Conservation (phyloP, 92 coral and sea anemone genomes). For the Epizoanthus stellaris region DNA sequence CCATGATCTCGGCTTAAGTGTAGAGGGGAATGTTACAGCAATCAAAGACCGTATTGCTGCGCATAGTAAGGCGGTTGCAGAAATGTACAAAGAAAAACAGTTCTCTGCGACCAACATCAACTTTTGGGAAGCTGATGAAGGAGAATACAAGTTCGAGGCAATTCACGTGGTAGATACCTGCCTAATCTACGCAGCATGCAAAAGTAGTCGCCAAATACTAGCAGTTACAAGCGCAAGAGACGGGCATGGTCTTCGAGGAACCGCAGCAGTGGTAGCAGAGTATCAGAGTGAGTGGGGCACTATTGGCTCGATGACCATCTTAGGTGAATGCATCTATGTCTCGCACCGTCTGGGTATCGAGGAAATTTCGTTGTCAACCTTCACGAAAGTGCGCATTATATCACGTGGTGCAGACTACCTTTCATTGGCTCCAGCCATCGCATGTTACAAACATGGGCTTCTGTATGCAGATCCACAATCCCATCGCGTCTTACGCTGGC, state of each 20-base stretch:
- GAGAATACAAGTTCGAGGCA: slow-evolving; percentile 55
- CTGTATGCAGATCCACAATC: slow-evolving; percentile 40
- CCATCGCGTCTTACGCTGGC: slow-evolving; percentile 41
- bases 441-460: slow-evolving; percentile 44
- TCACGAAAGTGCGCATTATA: slow-evolving; percentile 34
- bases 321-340: slow-evolving; percentile 44
- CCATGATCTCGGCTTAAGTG: slow-evolving; percentile 19
- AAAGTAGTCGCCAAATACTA: slow-evolving; percentile 32
- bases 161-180: slow-evolving; percentile 38
- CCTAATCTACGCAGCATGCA: no score
- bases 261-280: slow-evolving; percentile 37
- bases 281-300: slow-evolving; percentile 53
- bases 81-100: slow-evolving; percentile 52
- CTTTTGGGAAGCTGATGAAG: slow-evolving; percentile 42
- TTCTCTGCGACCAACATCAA: slow-evolving; percentile 35
- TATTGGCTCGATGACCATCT: slow-evolving; percentile 54
- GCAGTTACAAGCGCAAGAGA: slow-evolving; percentile 51
- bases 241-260: slow-evolving; percentile 61
- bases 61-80: slow-evolving; percentile 41
- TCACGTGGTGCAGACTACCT: slow-evolving; percentile 42
- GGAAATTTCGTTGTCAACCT: slow-evolving; percentile 42
- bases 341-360: slow-evolving; percentile 54
- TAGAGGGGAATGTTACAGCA: slow-evolving; percentile 39
- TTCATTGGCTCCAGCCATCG: slow-evolving; percentile 50
- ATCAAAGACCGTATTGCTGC: slow-evolving; percentile 37